Percentiles rank a stretch among this genome's conserved stretches.
These are phyloP conservation scores for Polypedilum pembai DNA, from an alignment of 1,140 invertebrate species.

Conservation along the genomic window DNA sequence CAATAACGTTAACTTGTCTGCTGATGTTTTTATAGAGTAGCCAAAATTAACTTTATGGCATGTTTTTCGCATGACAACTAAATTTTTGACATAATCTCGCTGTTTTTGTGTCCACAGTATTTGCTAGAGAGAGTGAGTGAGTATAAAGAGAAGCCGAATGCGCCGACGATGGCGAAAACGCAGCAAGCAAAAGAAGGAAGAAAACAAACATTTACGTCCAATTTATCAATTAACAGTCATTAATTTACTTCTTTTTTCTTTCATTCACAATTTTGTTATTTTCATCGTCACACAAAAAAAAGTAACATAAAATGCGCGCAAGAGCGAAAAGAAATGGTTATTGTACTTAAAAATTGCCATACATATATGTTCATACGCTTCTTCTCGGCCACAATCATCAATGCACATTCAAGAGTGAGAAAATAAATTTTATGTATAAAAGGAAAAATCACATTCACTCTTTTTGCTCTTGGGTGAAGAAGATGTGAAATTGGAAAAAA, in stretches of 20 bases:
- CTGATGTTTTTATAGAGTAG: conserved; percentile 5
- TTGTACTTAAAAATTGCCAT: not conserved
- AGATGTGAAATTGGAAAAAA: conserved; percentile 11
- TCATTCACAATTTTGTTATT: conserved; percentile 1
- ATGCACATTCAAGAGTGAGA: not conserved
- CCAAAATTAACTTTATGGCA: conserved; percentile 15
- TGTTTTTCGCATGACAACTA: conserved; percentile 17
- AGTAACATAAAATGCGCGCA: not conserved
- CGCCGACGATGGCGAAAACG: not conserved
- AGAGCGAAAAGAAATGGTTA: too few species aligned
- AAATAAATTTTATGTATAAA: not conserved
- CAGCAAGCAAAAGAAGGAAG: not conserved
- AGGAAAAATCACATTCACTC: not conserved
- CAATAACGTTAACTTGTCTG: not conserved
- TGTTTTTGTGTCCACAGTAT: not conserved
- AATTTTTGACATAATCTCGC: conserved; percentile 12
- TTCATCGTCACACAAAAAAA: not conserved
- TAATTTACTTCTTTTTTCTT: conserved; percentile 7
- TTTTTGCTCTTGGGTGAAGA: not conserved
- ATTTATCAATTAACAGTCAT: conserved; percentile 22
- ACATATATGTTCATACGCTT: not conserved
- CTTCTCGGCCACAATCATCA: not conserved
- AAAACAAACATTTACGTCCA: conserved; percentile 12
- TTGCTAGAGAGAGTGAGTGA: too few species aligned
- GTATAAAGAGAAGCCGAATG: too few species aligned